phyloP scores from a whole-genome alignment of 2,113 vertebrate genomes.

The Sander lucioperca region DNA sequence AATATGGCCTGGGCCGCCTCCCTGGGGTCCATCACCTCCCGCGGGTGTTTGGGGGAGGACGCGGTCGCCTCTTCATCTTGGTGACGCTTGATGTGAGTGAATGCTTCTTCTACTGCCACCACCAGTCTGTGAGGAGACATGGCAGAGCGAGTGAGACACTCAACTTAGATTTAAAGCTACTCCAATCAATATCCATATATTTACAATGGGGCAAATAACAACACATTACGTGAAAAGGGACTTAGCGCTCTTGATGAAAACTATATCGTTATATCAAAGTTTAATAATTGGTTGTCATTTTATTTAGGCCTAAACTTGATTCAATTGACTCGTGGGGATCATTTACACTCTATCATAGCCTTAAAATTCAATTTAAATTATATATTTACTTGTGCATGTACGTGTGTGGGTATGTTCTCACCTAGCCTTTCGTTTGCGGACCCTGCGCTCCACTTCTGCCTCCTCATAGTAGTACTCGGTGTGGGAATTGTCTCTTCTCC shows the following conservation, averaged over 20 bases:
- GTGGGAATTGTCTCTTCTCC: conserved; percentile 93
- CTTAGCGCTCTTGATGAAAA: too few relatives aligned
- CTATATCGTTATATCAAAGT: not conserved
- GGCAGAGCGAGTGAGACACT: not conserved
- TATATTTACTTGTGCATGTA: not conserved
- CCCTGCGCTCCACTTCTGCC: conserved; percentile 91
- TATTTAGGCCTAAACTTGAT: not conserved
- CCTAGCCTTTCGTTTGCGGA: conserved; percentile 94
- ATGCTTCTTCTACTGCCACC: conserved; percentile 95
- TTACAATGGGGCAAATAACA: not conserved
- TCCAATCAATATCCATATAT: not conserved
- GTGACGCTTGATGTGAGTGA: conserved; percentile 94
- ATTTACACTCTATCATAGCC: not conserved
- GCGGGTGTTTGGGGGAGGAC: conserved; percentile 86
- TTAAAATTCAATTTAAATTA: not conserved
- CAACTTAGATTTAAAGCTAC: not conserved
- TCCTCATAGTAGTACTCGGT: conserved; percentile 96
- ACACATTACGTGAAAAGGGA: not conserved
- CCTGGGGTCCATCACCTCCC: conserved; percentile 94
- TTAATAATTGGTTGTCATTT: not conserved
- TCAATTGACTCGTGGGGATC: not conserved
- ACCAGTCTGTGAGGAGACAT: conserved; percentile 85
- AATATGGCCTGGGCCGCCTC: conserved; percentile 97
- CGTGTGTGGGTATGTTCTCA: conserved; percentile 39
- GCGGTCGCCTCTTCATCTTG: conserved; percentile 86